Evolutionary conservation across 2,797 vertebrate species (phyloP), one percentile per base, ranked within the genome.

Genomic region (Nasua narica): DNA sequence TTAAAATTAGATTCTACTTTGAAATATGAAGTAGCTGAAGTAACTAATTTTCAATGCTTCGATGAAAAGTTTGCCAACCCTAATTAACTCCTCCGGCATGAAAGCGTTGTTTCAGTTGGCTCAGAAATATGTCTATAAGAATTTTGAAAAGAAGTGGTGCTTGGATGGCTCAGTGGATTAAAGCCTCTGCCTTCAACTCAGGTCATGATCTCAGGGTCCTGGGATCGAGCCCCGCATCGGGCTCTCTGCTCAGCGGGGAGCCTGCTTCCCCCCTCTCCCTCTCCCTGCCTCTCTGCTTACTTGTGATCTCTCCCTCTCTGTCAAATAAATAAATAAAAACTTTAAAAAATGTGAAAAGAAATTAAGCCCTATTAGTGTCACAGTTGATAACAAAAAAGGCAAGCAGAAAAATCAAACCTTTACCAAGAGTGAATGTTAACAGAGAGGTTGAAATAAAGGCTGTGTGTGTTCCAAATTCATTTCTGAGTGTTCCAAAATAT

Each of bases 71-170:
- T 97, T 88, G 79, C 93, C 93, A 95, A 87, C 60, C 70, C 77
- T 95, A 86, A 96, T 94, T 86, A 96, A 96, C 65, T 90, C 81
- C 95, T 92, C 94, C 70, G 93, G 87, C 89, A 81, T 94, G 83
- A 15, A 50, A 94, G 90, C 60, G 69, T 32, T 91, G 83, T 69
- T 76, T 86, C 74, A 54, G 11, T 89, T 87, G 69, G 89, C 83
- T 86, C 79, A 95, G 94, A 97, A 97, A 93, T 87, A 87, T 25
- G 35, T 82, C 91, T 93, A 11, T 91, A 85, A 78, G 85, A 92
- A 91, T 35, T 85, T 65, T 37, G 92, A 79, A 89, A 83, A 91
- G 70, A 97, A 94, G 5, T 5, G 43, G 7, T 5, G 5, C 43
- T 7, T 43, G 5, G 43, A 7, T 6, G 43, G 43, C 43, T 43